These are phyloP conservation scores for Drosophila quasianomalipes DNA, from an alignment of 2,888 invertebrate species.

Conservation along the genomic window DNA sequence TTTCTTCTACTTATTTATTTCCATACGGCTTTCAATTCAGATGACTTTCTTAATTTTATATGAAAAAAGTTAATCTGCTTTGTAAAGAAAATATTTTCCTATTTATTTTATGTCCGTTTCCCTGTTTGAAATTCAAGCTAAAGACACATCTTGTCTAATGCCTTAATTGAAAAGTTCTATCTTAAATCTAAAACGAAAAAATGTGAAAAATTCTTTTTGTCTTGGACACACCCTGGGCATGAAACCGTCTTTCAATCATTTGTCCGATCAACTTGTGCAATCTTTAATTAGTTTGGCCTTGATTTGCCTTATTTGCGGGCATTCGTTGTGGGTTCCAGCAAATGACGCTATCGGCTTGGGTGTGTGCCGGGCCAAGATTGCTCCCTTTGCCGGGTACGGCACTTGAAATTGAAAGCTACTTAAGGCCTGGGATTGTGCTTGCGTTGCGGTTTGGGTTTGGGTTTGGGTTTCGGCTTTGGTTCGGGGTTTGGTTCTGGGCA, in stretches of 20 bases:
- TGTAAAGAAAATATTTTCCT: neutral
- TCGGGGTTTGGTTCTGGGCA: conserved; percentile 16
- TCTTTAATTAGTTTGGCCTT: conserved; percentile 64
- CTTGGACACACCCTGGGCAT: conserved; percentile 26
- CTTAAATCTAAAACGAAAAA: too few species aligned
- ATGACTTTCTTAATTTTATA: neutral
- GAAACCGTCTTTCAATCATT: conserved; percentile 8
- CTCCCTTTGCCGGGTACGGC: conserved; percentile 40
- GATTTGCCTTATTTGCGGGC: conserved; percentile 33
- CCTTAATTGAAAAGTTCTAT: neutral
- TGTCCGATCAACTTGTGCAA: conserved; percentile 41
- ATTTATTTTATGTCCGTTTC: neutral
- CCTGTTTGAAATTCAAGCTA: neutral
- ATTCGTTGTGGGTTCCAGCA: conserved; percentile 15
- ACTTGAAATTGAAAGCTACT: conserved; percentile 63
- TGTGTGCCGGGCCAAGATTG: conserved; percentile 29
- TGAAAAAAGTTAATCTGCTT: neutral
- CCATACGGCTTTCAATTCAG: neutral
- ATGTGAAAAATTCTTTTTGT: neutral
- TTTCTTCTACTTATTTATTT: neutral
- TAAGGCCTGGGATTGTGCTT: conserved; percentile 28
- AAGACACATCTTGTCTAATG: neutral
- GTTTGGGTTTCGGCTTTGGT: neutral
- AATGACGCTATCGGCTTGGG: conserved; percentile 30
- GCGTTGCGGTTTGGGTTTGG: neutral